These are phyloP conservation scores for Anastrepha ludens DNA, from an alignment of 1,140 invertebrate species.

Conservation along the genomic window DNA sequence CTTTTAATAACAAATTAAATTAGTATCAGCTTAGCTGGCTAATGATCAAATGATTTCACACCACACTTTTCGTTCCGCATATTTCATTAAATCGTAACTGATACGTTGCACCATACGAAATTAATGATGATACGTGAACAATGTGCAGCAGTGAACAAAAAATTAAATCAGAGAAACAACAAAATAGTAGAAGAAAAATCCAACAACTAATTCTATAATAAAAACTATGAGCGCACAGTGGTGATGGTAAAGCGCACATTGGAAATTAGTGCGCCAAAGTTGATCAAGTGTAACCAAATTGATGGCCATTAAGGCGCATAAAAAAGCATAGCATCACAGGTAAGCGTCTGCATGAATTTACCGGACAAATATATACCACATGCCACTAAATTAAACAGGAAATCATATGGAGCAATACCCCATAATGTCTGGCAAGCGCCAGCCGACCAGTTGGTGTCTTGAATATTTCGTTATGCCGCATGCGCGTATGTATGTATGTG, in stretches of 20 bases:
- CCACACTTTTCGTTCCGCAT: constrained; percentile 28
- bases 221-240: neutral
- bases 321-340: neutral
- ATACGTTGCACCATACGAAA: constrained; percentile 3
- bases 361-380: neutral
- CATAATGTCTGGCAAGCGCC: neutral
- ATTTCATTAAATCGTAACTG: constrained; percentile 3
- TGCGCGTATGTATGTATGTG: neutral
- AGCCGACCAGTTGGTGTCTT: constrained; percentile 28
- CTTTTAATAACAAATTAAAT: constrained; percentile 25
- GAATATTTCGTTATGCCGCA: neutral
- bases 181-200: neutral
- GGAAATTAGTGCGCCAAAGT: constrained; percentile 29
- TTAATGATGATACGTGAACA: constrained; percentile 33
- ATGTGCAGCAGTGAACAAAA: neutral
- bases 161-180: neutral
- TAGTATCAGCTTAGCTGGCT: constrained; percentile 6
- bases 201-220: constrained; percentile 7
- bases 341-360: neutral
- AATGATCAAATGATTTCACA: neutral
- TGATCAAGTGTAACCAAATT: constrained; percentile 40
- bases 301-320: constrained; percentile 15
- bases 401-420: constrained; percentile 34
- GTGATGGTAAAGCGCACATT: neutral
- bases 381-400: constrained; percentile 25